Conservation (phyloP, 2,113 vertebrate species). For the Embiotoca jacksoni region DNA sequence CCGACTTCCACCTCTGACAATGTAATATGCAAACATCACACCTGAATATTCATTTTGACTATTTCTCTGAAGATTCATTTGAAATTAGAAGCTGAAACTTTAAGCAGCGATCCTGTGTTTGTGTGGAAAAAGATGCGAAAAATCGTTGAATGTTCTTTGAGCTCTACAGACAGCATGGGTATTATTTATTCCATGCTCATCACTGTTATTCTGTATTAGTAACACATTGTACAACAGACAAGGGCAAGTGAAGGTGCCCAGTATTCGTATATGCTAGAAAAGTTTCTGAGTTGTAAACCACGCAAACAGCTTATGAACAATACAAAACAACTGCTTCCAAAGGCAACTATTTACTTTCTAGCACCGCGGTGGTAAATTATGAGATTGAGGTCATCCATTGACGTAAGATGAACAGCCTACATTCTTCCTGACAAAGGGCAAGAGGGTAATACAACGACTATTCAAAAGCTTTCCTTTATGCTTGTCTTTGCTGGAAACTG, state of each 20-base stretch:
- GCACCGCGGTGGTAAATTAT: constrained; percentile 69
- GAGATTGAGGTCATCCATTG: constrained; percentile 83
- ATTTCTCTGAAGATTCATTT: constrained; percentile 14
- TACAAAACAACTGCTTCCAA: constrained; percentile 62
- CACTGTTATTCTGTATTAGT: constrained; percentile 34
- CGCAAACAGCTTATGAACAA: constrained; percentile 68
- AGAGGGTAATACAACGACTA: constrained; percentile 80
- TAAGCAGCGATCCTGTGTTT: neutral
- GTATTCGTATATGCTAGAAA: constrained; percentile 48
- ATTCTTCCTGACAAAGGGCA: constrained; percentile 80
- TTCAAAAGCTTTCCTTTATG: constrained; percentile 82
- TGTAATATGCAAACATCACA: constrained; percentile 47
- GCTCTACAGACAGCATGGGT: neutral
- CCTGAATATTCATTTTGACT: constrained; percentile 38
- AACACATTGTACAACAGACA: constrained; percentile 7
- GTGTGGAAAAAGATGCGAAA: neutral
- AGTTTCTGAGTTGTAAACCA: constrained; percentile 49
- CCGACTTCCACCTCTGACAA: constrained; percentile 45
- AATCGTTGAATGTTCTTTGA: neutral
- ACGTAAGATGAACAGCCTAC: constrained; percentile 74
- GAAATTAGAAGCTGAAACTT: constrained; percentile 26
- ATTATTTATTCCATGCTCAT: neutral
- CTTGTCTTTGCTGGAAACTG: constrained; percentile 79
- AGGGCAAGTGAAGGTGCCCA: constrained; percentile 46
- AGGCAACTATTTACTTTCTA: constrained; percentile 68